These are phyloP conservation scores for Poicephalus gulielmi DNA, from an alignment of 2,113 vertebrate genomes.

Conservation along the genomic window DNA sequence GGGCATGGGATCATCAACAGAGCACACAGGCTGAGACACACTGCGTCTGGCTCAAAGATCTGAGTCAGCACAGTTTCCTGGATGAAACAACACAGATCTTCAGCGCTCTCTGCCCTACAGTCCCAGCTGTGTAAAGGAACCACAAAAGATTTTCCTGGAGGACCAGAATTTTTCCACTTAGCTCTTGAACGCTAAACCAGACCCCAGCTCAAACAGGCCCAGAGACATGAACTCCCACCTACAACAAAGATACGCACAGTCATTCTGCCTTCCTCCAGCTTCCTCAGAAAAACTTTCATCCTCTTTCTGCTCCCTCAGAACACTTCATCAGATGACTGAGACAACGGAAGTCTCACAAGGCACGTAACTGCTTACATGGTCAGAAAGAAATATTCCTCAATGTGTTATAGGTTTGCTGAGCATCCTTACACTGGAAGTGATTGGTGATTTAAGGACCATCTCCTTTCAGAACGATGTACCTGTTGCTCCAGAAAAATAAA, in stretches of 20 bases:
- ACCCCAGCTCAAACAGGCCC: neutral
- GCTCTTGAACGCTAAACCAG: neutral
- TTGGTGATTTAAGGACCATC: neutral
- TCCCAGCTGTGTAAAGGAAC: neutral
- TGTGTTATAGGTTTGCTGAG: neutral
- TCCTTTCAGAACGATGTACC: neutral
- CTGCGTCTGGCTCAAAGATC: neutral
- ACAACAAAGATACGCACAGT: neutral
- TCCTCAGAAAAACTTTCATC: neutral
- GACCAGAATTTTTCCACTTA: neutral
- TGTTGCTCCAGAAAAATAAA: neutral
- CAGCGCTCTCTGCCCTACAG: neutral
- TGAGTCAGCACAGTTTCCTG: conserved; percentile 12
- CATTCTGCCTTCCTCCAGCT: neutral
- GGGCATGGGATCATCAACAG: neutral
- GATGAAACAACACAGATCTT: neutral
- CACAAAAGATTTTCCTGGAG: neutral
- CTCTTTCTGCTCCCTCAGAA: neutral
- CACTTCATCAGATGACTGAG: neutral
- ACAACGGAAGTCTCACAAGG: neutral
- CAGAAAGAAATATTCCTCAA: neutral
- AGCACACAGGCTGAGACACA: neutral
- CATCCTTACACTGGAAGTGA: neutral
- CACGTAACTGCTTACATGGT: neutral
- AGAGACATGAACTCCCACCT: neutral